Base-by-base conservation (phyloP, 2,797 vertebrate species). In the Loriculus beryllinus region DNA sequence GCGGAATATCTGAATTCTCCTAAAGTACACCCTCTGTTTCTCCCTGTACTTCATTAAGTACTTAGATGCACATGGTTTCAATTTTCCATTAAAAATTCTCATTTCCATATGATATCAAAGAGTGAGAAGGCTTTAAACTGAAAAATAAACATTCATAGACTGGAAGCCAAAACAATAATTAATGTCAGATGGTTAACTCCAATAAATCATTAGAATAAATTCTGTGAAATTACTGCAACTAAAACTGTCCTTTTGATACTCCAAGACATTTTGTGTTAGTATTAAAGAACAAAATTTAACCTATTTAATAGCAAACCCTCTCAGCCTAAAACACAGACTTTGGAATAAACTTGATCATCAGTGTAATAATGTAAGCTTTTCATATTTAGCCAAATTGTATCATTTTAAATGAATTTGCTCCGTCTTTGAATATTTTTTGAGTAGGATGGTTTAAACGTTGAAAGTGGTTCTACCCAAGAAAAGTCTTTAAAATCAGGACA, bases 41-140 rank as follows among this genome's bases (percentile, higher is more conserved):
- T 98, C 98, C 98, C 98, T 99, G 98, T 98, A 98, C 98, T 99
- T 99, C 98, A 99, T 99, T 99, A 99, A 98, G 97, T 97, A 96
- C 98, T 98, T 97, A 98, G 96, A 94, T 96, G 96, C 99, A 99
- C 98, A 98, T 99, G 98, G 98, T 99, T 98, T 98, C 98, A 98
- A 99, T 99, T 99, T 99, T 97, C 98, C 97, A 98, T 98, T 98
- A 98, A 98, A 98, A 98, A 97, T 97, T 98, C 98, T 98, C 97
- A 98, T 99, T 99, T 99, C 98, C 98, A 98, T 98, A 98, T 98
- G 98, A 99, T 99, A 99, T 99, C 98, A 99, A 98, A 98, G 98
- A 98, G 97, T 97, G 97, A 96, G 97, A 98, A 98, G 97, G 98
- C 98, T 98, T 98, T 98, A 98, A 98, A 98, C 98, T 98, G 97